phyloP scores from a whole-genome alignment of 1,140 invertebrate species.

The Euwallacea similis region DNA sequence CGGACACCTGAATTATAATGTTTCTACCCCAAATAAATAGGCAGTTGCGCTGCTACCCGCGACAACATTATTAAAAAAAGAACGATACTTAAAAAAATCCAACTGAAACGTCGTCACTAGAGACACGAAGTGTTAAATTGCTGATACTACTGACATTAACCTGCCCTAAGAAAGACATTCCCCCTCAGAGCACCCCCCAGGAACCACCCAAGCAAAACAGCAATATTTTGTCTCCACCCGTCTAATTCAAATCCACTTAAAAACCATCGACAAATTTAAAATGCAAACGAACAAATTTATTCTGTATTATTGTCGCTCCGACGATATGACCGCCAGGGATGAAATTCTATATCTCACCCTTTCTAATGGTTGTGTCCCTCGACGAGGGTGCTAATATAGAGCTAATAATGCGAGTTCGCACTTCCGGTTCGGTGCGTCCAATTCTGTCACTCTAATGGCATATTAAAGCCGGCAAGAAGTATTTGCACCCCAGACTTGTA shows the following conservation, averaged over 20 bases:
- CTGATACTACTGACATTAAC: no score
- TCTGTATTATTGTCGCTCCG: constrained; percentile 19
- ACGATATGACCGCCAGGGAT: constrained; percentile 36
- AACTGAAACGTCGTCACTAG: no score
- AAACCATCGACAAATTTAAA: constrained; percentile 30
- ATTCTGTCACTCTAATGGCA: constrained; percentile 25
- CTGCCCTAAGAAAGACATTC: no score
- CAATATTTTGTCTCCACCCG: constrained; percentile 11
- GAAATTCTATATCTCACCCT: constrained; percentile 44
- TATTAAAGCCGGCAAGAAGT: constrained; percentile 23
- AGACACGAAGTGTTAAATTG: no score
- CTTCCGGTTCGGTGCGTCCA: constrained; percentile 47
- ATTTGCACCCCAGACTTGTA: not conserved
- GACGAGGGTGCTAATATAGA: constrained; percentile 47
- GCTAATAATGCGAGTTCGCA: constrained; percentile 50
- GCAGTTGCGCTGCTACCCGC: no score
- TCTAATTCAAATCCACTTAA: constrained; percentile 26
- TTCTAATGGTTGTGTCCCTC: constrained; percentile 38
- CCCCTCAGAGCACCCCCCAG: no score
- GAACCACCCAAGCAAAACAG: constrained; percentile 4
- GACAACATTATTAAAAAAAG: no score
- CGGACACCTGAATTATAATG: no score
- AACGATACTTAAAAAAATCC: no score
- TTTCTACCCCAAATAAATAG: no score
- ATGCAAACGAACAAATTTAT: constrained; percentile 35